Evolutionary conservation across 2,888 invertebrate genomes (phyloP), one percentile per base, ranked within the genome.

Genomic region (Metallyticus violacea): DNA sequence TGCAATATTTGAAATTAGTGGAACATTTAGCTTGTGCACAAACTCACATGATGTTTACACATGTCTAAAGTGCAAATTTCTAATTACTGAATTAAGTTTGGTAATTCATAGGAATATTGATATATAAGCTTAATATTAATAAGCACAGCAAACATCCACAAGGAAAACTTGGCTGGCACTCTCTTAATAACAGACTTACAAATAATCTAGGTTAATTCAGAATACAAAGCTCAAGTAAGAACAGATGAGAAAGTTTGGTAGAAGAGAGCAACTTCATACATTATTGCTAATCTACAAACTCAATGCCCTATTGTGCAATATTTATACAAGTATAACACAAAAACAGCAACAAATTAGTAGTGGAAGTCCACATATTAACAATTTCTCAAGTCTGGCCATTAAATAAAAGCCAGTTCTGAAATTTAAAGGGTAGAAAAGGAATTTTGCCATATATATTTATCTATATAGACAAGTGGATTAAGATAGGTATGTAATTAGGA

Each of bases 221-320:
- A 62, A 26, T 79, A 27, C 79, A 79, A 82, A 83, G 83, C 86
- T 83, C 84, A 86, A 84, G 86, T 86, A 86, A 86, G 86, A 86
- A 86, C 86, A 86, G 86, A 86, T 86, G 84, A 83, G 86, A 86
- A 62, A 62, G 40, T 62, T 62, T 62, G 40, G 78, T 29, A 82
- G 86, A 86, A 86, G 86, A 86, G 82, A 84, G 86, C 86, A 86
- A 86, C 83, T 83, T 83, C 76, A 77, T 29, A 77, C 40, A 62
- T 62, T 62, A 62, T 62, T 62, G 40, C 40, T 62, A 62, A 62
- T 62, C 40, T 62, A 62, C 40, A 62, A n/a, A 62, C 40, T 62
- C 40, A 62, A 62, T 62, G 40, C 1, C 40, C 40, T 62, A 62
- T 62, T 62, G 40, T 62, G 40, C 40, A 62, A 15, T 15, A 62